Evolutionary conservation across 2,113 vertebrate genomes (phyloP).

Genomic region (Podarcis raffonei): DNA sequence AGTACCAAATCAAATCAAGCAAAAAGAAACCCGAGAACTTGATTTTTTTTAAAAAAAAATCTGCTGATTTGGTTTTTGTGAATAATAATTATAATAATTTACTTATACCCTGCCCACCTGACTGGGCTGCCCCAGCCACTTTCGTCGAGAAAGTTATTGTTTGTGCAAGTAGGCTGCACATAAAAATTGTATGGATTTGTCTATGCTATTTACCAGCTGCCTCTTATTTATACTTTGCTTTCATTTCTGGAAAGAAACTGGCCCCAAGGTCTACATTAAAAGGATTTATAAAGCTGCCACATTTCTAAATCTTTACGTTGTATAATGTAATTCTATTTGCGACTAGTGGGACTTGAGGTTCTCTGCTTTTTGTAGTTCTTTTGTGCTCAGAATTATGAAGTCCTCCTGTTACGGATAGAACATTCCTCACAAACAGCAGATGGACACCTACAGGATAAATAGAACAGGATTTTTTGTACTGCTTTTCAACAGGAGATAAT

Average conservation of each 20-base stretch:
- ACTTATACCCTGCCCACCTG: no score
- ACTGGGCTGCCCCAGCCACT: no score
- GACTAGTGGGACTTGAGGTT: background rate
- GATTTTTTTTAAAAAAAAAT: background rate
- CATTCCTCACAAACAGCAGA: conserved; percentile 56
- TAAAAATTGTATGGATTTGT: background rate
- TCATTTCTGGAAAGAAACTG: background rate
- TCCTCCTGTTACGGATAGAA: background rate
- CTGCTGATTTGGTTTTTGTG: no score
- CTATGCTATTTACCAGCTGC: accelerated
- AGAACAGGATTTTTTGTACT: conserved; percentile 29
- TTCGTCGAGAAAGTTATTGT: background rate
- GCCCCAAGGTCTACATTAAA: background rate
- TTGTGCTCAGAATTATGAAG: background rate
- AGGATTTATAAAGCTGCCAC: conserved; percentile 3
- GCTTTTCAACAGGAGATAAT: background rate
- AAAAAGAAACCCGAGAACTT: conserved; percentile 39
- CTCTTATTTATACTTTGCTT: background rate
- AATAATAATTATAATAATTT: no score
- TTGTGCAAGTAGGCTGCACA: background rate
- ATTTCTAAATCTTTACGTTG: background rate
- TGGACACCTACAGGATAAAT: conserved; percentile 48
- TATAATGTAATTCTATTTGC: background rate
- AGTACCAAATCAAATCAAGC: background rate
- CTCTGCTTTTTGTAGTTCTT: background rate